These are phyloP conservation scores for Pseudomugil tenellus DNA, from an alignment of 2,797 vertebrate species.

Conservation along the genomic window DNA sequence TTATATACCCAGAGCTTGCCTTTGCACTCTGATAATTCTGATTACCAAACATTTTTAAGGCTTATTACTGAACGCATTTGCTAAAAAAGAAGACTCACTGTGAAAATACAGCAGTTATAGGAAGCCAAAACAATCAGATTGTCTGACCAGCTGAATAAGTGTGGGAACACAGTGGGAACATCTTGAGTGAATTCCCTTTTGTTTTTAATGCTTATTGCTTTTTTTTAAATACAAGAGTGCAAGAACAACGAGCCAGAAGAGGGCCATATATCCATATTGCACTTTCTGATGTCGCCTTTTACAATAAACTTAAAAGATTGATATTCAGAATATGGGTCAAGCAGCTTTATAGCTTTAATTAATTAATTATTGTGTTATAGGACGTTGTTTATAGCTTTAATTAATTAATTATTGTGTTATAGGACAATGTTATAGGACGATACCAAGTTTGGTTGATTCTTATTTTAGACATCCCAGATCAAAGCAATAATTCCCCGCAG, in stretches of 20 bases:
- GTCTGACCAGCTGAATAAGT: background rate
- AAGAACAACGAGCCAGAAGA: background rate
- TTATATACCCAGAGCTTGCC: background rate
- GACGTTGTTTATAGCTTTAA: background rate
- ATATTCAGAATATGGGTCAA: background rate
- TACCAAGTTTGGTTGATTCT: background rate
- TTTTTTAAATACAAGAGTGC: background rate
- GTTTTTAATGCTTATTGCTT: background rate
- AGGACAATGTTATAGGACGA: too few relatives aligned
- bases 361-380: background rate
- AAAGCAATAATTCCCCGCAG: constrained; percentile 43
- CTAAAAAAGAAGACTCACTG: background rate
- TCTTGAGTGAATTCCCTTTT: background rate
- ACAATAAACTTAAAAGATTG: too few relatives aligned
- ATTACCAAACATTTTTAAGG: background rate
- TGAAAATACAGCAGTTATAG: background rate
- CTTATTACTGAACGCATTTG: background rate
- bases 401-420: background rate
- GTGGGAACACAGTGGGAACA: background rate
- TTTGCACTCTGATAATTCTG: background rate
- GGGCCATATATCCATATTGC: too few relatives aligned
- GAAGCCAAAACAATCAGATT: background rate
- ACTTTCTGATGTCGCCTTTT: too few relatives aligned
- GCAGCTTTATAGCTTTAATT: background rate
- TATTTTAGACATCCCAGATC: background rate